phyloP scores from a whole-genome alignment of 2,113 vertebrate species.

The Notiomystis cincta region DNA sequence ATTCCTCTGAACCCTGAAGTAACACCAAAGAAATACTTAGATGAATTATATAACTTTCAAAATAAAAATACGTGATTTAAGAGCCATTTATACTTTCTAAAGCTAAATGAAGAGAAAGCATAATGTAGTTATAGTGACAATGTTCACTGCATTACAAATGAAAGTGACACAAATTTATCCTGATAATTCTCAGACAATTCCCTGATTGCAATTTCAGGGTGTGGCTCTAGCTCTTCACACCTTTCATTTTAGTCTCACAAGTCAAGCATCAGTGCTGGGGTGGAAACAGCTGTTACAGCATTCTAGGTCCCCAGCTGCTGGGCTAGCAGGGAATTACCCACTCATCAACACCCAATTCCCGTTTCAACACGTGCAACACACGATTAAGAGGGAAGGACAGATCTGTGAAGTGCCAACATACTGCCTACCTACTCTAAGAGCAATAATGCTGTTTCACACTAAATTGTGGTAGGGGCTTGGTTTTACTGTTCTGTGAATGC shows the following conservation, averaged over 20 bases:
- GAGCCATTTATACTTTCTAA: neutral
- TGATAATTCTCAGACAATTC: neutral
- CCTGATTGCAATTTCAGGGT: neutral
- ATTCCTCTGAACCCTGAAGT: neutral
- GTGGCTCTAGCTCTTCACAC: neutral
- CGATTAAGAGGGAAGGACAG: neutral
- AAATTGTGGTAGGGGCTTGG: neutral
- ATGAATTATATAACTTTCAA: neutral
- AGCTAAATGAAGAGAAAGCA: neutral
- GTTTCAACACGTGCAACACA: neutral
- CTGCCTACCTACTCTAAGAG: neutral
- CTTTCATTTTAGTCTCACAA: neutral
- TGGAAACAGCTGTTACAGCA: neutral
- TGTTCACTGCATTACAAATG: neutral
- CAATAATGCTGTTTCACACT: rapidly evolving
- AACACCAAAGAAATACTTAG: neutral
- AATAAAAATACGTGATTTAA: neutral
- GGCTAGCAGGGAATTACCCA: neutral
- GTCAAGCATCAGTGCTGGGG: neutral
- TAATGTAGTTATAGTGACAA: neutral
- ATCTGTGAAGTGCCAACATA: neutral
- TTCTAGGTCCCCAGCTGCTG: neutral
- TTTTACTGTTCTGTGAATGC: neutral
- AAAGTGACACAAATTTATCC: neutral
- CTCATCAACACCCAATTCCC: neutral